These are phyloP conservation scores for Dipodomys merriami DNA, from an alignment of 2,113 vertebrate genomes.

Conservation along the genomic window DNA sequence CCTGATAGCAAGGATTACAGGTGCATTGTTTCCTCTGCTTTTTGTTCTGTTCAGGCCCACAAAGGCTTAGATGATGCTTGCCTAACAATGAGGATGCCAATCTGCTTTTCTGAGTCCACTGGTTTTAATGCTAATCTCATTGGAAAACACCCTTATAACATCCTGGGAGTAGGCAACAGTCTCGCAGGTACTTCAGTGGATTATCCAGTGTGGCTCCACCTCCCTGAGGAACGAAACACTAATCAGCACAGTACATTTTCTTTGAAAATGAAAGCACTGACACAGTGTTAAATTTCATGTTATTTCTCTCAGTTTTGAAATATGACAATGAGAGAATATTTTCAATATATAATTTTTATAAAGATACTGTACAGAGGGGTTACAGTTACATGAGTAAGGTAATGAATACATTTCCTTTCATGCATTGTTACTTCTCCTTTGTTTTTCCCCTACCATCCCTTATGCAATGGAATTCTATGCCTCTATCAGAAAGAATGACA, in stretches of 20 bases:
- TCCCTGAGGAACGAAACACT: constrained; percentile 17
- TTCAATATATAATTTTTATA: background rate
- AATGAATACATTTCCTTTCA: no score
- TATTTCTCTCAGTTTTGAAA: constrained; percentile 67
- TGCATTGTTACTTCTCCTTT: no score
- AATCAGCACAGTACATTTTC: background rate
- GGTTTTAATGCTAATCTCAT: background rate
- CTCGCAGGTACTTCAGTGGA: background rate
- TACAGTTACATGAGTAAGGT: no score
- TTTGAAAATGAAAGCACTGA: constrained; percentile 49
- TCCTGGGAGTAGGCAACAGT: background rate
- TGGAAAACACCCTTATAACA: background rate
- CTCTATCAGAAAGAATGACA: no score
- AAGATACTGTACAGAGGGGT: no score
- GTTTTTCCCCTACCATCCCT: no score
- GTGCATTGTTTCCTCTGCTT: background rate
- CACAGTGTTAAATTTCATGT: constrained; percentile 48
- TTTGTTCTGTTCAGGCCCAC: background rate
- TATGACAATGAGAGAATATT: constrained; percentile 15
- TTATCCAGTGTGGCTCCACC: background rate
- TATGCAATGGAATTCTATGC: no score
- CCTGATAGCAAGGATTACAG: no score
- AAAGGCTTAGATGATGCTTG: background rate
- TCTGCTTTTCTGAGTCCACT: background rate
- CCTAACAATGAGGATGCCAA: no score